These are phyloP conservation scores for Trichomycterus rosablanca DNA, from an alignment of 2,113 vertebrate species.

Conservation along the genomic window DNA sequence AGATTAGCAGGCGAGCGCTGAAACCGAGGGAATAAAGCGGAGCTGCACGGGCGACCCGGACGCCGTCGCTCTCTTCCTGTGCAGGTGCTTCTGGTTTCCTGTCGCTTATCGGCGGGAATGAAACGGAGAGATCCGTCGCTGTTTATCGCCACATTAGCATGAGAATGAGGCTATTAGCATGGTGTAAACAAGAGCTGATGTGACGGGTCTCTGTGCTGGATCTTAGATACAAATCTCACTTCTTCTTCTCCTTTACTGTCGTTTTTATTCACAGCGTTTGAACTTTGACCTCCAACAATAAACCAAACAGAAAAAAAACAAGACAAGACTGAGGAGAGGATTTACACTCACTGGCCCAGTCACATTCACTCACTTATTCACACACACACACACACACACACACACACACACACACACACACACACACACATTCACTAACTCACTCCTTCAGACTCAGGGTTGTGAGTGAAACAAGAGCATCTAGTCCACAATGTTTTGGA, in stretches of 20 bases:
- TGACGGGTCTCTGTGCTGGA: no score
- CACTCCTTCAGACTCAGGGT: no score
- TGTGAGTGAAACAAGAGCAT: no score
- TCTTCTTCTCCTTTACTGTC: no score
- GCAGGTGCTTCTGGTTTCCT: slow-evolving; percentile 32
- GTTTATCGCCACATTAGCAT: slow-evolving; percentile 30
- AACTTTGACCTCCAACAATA: no score
- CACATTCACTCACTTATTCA: background rate
- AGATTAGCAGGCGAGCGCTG: background rate
- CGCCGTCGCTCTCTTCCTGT: slow-evolving; percentile 16
- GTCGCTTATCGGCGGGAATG: background rate
- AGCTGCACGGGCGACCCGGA: background rate
- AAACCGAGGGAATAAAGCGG: background rate
- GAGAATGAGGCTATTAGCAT: slow-evolving; percentile 21
- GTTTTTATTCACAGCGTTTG: no score
- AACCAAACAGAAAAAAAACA: no score
- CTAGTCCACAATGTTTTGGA: no score
- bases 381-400: background rate
- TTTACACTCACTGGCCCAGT: no score
- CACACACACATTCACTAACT: background rate
- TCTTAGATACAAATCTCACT: no score
- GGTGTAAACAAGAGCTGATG: background rate
- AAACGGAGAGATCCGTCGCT: background rate
- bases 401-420: background rate
- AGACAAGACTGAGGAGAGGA: no score